Percentiles rank a stretch among this genome's conserved stretches.
phyloP scores from a whole-genome alignment of 2,888 invertebrate species.

The Steinernema hermaphroditum region DNA sequence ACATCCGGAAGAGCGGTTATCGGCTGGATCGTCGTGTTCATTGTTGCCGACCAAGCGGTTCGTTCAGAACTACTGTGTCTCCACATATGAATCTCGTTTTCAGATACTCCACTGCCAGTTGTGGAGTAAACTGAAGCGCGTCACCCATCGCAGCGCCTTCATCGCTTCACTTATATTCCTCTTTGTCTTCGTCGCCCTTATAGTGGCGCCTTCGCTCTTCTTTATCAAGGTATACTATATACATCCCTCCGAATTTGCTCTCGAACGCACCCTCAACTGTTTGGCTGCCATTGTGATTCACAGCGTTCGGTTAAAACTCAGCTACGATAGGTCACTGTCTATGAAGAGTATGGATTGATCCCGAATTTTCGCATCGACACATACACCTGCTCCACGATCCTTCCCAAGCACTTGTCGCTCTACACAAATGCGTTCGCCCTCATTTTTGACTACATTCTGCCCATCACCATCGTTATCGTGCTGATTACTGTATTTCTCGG shows the following conservation, averaged over 20 bases:
- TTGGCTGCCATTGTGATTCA: background rate
- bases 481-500: background rate
- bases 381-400: slow-evolving; percentile 6
- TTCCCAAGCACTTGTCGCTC: background rate
- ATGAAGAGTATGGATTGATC: background rate
- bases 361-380: slow-evolving; percentile 9
- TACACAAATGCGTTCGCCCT: background rate
- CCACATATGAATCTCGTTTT: background rate
- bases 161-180: background rate
- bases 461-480: background rate
- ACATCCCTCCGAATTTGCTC: no score
- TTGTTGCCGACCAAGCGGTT: slow-evolving; percentile 36
- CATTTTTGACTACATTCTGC: background rate
- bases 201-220: background rate
- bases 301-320: background rate
- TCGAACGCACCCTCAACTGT: no score
- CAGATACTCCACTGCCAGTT: background rate
- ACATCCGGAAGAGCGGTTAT: slow-evolving; percentile 35
- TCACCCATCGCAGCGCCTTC: background rate
- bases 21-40: slow-evolving; percentile 36
- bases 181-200: background rate
- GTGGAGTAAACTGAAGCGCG: background rate
- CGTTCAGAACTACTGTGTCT: background rate
- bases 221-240: slow-evolving; percentile 7
- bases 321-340: slow-evolving; percentile 3